phyloP scores from a whole-genome alignment of 2,113 vertebrate genomes.

The Condylura cristata region DNA sequence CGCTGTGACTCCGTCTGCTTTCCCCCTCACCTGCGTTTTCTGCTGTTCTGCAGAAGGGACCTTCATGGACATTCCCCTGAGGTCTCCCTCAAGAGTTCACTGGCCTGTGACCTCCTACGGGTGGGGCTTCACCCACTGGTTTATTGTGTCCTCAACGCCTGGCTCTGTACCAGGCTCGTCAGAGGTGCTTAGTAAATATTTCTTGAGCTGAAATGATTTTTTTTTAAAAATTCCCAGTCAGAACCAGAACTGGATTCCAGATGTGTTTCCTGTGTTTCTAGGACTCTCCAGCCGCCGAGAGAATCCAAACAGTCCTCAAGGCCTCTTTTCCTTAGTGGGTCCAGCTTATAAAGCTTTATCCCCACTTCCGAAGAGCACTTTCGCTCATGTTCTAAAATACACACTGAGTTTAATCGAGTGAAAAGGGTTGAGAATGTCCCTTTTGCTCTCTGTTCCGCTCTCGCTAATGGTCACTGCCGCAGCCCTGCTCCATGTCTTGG shows the following conservation, averaged over 20 bases:
- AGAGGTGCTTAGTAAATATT: neutral
- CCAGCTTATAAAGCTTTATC: slow-evolving; percentile 19
- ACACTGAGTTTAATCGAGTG: slow-evolving; percentile 3
- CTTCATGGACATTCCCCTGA: neutral
- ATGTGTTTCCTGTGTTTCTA: neutral
- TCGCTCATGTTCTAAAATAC: slow-evolving; percentile 44
- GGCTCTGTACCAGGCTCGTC: neutral
- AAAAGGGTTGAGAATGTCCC: neutral
- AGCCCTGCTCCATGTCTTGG: neutral
- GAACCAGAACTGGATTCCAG: neutral
- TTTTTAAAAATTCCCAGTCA: neutral
- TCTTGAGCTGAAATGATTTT: neutral
- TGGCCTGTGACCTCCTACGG: neutral
- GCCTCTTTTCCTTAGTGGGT: neutral
- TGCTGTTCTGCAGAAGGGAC: neutral
- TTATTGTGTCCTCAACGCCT: neutral
- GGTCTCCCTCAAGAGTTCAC: neutral
- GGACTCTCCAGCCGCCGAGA: neutral
- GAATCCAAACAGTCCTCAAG: neutral
- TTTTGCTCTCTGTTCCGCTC: neutral
- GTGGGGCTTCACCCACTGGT: neutral
- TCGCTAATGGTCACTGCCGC: neutral
- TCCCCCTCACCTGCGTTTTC: neutral
- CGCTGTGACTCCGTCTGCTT: neutral
- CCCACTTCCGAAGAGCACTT: slow-evolving; percentile 15